Conservation (phyloP, 2,888 invertebrate genomes). For the Hypercompe scribonia region DNA sequence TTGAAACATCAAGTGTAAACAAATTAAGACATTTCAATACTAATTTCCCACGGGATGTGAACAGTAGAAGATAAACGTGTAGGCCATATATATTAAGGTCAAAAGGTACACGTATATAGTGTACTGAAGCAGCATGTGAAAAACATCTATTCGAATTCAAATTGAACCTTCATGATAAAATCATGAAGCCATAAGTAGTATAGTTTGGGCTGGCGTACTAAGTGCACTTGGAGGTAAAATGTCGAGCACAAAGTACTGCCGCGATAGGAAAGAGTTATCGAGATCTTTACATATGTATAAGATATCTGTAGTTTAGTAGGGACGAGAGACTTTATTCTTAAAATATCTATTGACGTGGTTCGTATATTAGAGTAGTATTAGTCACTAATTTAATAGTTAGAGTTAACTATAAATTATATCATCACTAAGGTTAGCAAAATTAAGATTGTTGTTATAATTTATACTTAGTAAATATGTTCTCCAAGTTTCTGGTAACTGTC, state of each 20-base stretch:
- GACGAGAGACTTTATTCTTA: not conserved
- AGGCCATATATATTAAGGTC: conserved; percentile 5
- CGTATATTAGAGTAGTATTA: not conserved
- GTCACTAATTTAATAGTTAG: not conserved
- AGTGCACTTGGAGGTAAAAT: conserved; percentile 36
- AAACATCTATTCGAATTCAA: conserved; percentile 48
- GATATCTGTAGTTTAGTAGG: not conserved
- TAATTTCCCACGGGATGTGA: not conserved
- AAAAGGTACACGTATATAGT: conserved; percentile 24
- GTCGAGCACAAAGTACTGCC: conserved; percentile 12
- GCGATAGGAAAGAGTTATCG: not conserved
- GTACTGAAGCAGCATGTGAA: conserved; percentile 39
- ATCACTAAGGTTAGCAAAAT: no score
- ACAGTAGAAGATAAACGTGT: not conserved
- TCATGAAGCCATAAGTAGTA: conserved; percentile 45
- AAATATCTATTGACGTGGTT: not conserved
- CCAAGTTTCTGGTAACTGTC: no score
- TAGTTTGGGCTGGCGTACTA: conserved; percentile 33
- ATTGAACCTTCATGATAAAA: conserved; percentile 50
- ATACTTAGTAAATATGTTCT: no score
- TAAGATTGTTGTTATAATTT: no score
- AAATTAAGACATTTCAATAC: not conserved
- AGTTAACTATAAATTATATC: no score
- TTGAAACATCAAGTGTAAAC: not conserved
- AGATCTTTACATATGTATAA: not conserved